Percentiles rank a stretch among this genome's conserved stretches.
Conservation (phyloP, 2,888 invertebrate species). For the Drosophila ezoana region DNA sequence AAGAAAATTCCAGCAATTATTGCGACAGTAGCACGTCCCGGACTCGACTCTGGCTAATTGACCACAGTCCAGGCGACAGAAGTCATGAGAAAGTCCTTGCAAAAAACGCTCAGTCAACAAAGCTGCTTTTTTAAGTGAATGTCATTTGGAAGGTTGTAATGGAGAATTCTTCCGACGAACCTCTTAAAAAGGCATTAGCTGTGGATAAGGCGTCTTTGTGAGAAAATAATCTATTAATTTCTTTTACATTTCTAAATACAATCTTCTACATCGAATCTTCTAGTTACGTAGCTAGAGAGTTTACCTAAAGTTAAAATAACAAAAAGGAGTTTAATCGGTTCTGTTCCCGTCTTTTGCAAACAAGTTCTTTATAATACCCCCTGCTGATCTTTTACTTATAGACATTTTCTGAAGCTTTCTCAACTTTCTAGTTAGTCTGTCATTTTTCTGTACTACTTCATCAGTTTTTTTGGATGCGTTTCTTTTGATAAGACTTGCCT, state of each 20-base stretch:
- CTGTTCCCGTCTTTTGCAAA: no score
- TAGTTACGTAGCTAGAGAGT: no score
- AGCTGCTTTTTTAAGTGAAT: not conserved
- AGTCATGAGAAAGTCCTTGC: constrained; percentile 44
- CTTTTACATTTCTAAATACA: no score
- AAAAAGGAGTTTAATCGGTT: no score
- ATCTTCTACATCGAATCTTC: no score
- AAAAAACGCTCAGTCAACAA: constrained; percentile 5
- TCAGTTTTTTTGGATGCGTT: no score
- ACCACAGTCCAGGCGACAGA: constrained; percentile 37
- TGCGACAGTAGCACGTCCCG: constrained; percentile 39
- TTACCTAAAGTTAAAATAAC: no score
- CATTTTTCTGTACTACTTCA: not conserved
- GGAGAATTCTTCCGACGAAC: not conserved
- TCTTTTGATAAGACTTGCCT: no score
- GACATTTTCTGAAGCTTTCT: not conserved
- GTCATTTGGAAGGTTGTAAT: not conserved
- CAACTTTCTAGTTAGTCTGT: not conserved
- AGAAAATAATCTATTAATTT: no score
- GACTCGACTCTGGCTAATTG: constrained; percentile 41
- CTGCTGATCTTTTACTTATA: not conserved
- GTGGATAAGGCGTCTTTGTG: not conserved
- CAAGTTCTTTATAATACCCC: no score
- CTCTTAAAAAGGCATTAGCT: constrained; percentile 10
- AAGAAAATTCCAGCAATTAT: constrained; percentile 24